These are phyloP conservation scores for Halichoerus grypus DNA, from an alignment of 2,113 vertebrate genomes.

Conservation along the genomic window DNA sequence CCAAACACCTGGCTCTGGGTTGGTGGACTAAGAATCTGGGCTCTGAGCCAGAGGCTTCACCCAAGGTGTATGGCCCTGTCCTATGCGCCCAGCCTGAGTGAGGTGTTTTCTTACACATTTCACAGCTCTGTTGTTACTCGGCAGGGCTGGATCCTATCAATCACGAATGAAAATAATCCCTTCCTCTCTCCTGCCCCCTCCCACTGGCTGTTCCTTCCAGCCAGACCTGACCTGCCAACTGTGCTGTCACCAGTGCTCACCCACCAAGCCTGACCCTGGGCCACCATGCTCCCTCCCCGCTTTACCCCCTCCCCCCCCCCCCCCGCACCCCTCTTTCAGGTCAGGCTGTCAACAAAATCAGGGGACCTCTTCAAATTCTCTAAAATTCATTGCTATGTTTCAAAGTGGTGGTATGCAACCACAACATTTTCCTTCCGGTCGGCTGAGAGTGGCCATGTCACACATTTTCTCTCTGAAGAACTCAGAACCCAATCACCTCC, in stretches of 20 bases:
- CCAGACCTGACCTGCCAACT: conserved; percentile 63
- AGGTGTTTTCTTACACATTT: neutral
- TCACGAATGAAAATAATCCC: conserved; percentile 60
- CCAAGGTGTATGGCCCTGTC: neutral
- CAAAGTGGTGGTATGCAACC: neutral
- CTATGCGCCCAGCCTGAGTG: neutral
- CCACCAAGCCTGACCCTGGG: neutral
- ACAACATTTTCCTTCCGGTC: neutral
- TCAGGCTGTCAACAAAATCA: neutral
- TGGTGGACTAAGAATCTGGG: neutral
- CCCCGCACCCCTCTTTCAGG: rapidly evolving
- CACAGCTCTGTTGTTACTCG: conserved; percentile 8
- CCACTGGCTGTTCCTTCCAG: conserved; percentile 38
- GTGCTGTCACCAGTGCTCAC: neutral
- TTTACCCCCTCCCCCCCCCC: neutral
- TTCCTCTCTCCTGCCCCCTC: conserved; percentile 40
- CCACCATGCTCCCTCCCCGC: neutral
- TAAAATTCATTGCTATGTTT: neutral
- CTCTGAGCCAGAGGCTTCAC: neutral
- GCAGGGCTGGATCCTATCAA: neutral
- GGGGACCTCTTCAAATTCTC: neutral
- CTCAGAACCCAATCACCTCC: neutral
- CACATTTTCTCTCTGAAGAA: neutral
- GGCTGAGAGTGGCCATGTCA: neutral
- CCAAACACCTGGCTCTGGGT: neutral